These are phyloP conservation scores for Lethocerus indicus DNA, from an alignment of 1,140 invertebrate species.

Conservation along the genomic window DNA sequence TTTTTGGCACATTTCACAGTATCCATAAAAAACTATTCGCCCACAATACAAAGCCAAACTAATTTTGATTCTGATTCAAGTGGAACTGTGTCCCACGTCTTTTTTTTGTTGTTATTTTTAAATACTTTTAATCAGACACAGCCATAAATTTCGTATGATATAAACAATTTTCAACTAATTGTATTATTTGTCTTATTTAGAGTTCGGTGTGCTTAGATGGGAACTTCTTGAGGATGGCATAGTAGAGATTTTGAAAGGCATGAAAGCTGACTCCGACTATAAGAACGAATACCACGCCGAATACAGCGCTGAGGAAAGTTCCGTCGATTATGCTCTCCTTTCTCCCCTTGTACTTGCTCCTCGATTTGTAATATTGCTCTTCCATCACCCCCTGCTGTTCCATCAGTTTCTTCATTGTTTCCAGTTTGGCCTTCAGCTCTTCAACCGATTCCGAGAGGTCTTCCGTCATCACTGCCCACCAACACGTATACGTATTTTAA, in stretches of 20 bases:
- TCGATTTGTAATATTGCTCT: conserved; percentile 30
- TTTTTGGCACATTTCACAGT: too few species aligned
- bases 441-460: conserved; percentile 38
- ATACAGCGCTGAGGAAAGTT: conserved; percentile 60
- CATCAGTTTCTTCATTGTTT: conserved; percentile 62
- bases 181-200: too few species aligned
- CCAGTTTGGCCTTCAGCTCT: conserved; percentile 51
- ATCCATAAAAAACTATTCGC: too few species aligned
- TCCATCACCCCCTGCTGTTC: too few species aligned
- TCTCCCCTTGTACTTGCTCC: conserved; percentile 26
- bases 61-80: too few species aligned
- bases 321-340: conserved; percentile 52
- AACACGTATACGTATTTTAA: neutral
- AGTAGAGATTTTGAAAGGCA: conserved; percentile 66
- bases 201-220: conserved; percentile 53
- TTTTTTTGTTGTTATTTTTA: too few species aligned
- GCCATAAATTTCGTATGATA: too few species aligned
- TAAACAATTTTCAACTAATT: too few species aligned
- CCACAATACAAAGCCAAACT: too few species aligned
- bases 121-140: too few species aligned
- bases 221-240: conserved; percentile 63
- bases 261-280: conserved; percentile 62
- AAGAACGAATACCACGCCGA: conserved; percentile 52
- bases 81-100: too few species aligned
- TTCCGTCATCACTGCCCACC: neutral